A percentile compares a stretch with the other conserved stretches of the same genome.
These are phyloP conservation scores for Apteryx owenii DNA, from an alignment of 2,113 vertebrate species.

Conservation along the genomic window DNA sequence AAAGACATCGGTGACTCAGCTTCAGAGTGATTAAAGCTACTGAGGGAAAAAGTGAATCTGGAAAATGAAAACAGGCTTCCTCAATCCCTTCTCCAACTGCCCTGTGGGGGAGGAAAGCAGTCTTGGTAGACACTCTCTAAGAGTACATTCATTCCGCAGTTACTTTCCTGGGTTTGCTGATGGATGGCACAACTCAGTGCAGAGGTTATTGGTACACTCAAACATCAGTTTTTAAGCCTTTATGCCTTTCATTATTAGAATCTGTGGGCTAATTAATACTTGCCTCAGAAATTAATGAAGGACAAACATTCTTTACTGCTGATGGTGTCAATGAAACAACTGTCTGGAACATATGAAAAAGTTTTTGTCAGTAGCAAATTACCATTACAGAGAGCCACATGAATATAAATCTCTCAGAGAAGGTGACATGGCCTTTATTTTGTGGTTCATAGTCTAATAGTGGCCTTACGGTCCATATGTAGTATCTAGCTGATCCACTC, in stretches of 20 bases:
- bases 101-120: not conserved
- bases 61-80: not conserved
- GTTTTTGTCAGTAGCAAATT: slow-evolving; percentile 39
- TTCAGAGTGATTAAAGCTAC: not conserved
- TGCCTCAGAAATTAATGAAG: slow-evolving; percentile 52
- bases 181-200: slow-evolving; percentile 3
- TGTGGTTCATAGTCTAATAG: not conserved
- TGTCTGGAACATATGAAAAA: slow-evolving; percentile 31
- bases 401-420: slow-evolving; percentile 1
- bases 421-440: not conserved
- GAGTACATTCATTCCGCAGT: not conserved
- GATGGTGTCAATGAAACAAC: slow-evolving; percentile 52
- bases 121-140: not conserved
- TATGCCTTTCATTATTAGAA: slow-evolving; percentile 6
- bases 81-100: not conserved
- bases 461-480: not conserved
- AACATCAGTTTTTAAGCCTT: not conserved
- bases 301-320: slow-evolving; percentile 35
- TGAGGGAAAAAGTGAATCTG: not conserved
- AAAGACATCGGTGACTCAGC: not conserved
- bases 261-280: slow-evolving; percentile 45
- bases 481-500: not conserved
- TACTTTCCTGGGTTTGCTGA: slow-evolving; percentile 10
- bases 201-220: slow-evolving; percentile 8
- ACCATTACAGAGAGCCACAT: not conserved